Percentiles rank a stretch among this genome's conserved stretches.
Conservation (phyloP, 2,888 invertebrate genomes). For the Epirrhoe tristata region DNA sequence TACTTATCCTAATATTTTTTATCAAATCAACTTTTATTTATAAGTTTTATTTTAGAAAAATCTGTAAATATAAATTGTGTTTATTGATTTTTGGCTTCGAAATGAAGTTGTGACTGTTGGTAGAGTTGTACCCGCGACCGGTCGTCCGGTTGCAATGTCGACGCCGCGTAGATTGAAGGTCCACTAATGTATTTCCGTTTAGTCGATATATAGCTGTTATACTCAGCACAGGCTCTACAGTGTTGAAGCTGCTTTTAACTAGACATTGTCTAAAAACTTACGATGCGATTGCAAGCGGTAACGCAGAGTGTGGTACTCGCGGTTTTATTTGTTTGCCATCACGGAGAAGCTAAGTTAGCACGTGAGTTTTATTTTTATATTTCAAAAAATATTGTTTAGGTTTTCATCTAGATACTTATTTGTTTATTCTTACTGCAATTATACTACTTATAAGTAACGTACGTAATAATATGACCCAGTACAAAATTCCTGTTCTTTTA, state of each 20-base stretch:
- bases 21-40: too few relatives aligned
- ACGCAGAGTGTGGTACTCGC: conserved; percentile 52
- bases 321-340: conserved; percentile 50
- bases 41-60: too few relatives aligned
- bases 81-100: not conserved
- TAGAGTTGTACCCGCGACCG: conserved; percentile 33
- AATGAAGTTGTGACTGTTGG: conserved; percentile 11
- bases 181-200: conserved; percentile 61
- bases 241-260: conserved; percentile 57
- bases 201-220: conserved; percentile 70
- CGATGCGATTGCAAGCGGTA: conserved; percentile 57
- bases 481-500: too few relatives aligned
- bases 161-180: conserved; percentile 55
- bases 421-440: too few relatives aligned
- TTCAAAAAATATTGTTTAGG: not conserved
- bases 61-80: not conserved
- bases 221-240: conserved; percentile 53
- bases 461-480: too few relatives aligned
- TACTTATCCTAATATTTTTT: not conserved
- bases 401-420: not conserved
- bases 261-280: conserved; percentile 50
- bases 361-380: conserved; percentile 60
- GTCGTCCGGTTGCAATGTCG: conserved; percentile 48
- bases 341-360: conserved; percentile 63
- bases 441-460: too few relatives aligned